These are phyloP conservation scores for Erpetoichthys calabaricus DNA, from an alignment of 2,797 vertebrate species.

Conservation along the genomic window DNA sequence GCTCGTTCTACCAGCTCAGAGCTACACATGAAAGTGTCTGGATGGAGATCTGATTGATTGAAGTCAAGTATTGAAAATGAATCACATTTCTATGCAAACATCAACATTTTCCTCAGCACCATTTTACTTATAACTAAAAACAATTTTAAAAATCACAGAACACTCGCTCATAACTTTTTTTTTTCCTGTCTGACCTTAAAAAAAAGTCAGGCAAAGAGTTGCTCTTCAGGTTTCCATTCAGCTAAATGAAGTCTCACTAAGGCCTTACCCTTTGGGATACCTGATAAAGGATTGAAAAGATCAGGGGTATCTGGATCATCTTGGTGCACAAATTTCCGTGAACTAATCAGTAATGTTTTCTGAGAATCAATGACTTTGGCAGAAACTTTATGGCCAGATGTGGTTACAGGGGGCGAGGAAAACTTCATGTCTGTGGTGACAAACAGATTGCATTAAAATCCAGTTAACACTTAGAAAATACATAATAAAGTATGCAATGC, in stretches of 20 bases:
- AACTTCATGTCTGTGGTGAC: slow-evolving; percentile 97
- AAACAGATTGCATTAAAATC: slow-evolving; percentile 82
- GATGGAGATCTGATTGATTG: too few relatives aligned
- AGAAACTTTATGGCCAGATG: slow-evolving; percentile 83
- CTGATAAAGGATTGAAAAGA: slow-evolving; percentile 90
- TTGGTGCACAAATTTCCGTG: slow-evolving; percentile 85
- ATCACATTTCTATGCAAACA: too few relatives aligned
- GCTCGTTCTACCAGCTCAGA: too few relatives aligned
- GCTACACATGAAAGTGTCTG: too few relatives aligned
- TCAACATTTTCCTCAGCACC: too few relatives aligned
- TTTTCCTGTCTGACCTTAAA: background rate
- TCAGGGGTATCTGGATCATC: slow-evolving; percentile 90
- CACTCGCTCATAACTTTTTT: too few relatives aligned
- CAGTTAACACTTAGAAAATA: slow-evolving; percentile 31
- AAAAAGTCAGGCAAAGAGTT: slow-evolving; percentile 1
- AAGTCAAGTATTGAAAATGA: too few relatives aligned
- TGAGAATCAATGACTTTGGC: slow-evolving; percentile 90
- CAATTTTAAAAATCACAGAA: too few relatives aligned
- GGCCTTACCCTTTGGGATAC: slow-evolving; percentile 97
- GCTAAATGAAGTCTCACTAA: slow-evolving; percentile 61
- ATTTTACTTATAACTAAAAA: too few relatives aligned
- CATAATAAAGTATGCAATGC: too few relatives aligned
- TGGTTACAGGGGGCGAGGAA: slow-evolving; percentile 82
- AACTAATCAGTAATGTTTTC: slow-evolving; percentile 92
- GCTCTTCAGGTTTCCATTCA: slow-evolving; percentile 66